Conservation (phyloP, 2,797 vertebrate genomes). For the Masticophis lateralis region DNA sequence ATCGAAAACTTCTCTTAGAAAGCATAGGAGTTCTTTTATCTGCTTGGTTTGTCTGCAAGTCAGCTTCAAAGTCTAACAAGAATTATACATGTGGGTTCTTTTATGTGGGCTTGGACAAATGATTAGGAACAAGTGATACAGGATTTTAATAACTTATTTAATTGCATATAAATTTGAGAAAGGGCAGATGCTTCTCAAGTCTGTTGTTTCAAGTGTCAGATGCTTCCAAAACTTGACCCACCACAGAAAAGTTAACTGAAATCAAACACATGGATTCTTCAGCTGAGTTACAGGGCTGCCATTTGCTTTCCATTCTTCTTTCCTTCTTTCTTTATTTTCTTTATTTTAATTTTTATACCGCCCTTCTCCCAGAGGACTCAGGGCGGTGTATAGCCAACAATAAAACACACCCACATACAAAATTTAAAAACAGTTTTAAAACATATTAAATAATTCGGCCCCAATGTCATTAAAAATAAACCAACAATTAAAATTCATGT, state of each 20-base stretch:
- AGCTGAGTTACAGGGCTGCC: not conserved
- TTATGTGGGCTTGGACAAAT: not conserved
- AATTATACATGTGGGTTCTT: not conserved
- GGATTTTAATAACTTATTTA: not conserved
- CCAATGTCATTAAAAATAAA: too few relatives aligned
- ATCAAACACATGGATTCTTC: not conserved
- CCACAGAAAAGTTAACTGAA: not conserved
- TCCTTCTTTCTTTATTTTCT: too few relatives aligned
- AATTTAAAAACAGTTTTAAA: too few relatives aligned
- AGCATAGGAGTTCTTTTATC: not conserved
- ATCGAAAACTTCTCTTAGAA: not conserved
- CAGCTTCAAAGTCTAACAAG: not conserved
- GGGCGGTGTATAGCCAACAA: too few relatives aligned
- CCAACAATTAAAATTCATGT: too few relatives aligned
- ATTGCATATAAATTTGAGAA: not conserved
- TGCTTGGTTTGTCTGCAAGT: not conserved
- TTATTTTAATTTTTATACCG: too few relatives aligned
- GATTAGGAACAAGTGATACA: not conserved
- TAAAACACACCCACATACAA: too few relatives aligned
- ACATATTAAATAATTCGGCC: too few relatives aligned
- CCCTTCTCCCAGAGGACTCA: too few relatives aligned
- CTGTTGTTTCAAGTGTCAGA: not conserved
- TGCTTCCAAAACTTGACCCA: not conserved
- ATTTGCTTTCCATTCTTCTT: constrained; percentile 4
- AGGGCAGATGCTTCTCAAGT: not conserved